Conservation (phyloP, 1,140 invertebrate species). For the Epicauta chinensis region DNA sequence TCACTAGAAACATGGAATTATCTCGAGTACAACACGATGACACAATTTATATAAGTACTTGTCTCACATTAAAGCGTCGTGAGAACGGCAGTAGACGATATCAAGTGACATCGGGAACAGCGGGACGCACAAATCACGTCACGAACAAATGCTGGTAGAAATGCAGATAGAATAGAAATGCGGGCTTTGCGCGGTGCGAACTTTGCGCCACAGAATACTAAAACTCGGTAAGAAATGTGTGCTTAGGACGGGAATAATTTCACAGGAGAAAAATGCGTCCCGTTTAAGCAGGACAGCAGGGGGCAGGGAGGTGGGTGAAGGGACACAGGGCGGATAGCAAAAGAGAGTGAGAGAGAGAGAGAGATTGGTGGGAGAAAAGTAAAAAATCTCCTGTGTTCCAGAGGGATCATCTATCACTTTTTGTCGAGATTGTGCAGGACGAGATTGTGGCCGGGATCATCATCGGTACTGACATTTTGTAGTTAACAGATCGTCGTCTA, state of each 20-base stretch:
- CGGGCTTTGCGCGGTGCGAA: slow-evolving; percentile 35
- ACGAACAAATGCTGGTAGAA: slow-evolving; percentile 40
- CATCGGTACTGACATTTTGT: too few relatives aligned
- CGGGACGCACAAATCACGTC: slow-evolving; percentile 41
- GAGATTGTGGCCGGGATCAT: not conserved
- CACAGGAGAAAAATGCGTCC: slow-evolving; percentile 33
- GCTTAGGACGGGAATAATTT: slow-evolving; percentile 39
- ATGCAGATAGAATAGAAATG: slow-evolving; percentile 41
- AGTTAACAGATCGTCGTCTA: too few relatives aligned
- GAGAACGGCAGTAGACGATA: slow-evolving; percentile 28
- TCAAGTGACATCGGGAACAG: slow-evolving; percentile 33
- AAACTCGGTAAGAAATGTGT: slow-evolving; percentile 37
- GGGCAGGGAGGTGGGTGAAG: not conserved
- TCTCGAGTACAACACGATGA: slow-evolving; percentile 33
- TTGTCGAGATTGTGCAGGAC: slow-evolving; percentile 29
- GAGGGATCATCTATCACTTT: slow-evolving; percentile 37
- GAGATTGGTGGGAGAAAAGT: too few relatives aligned
- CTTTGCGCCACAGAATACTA: slow-evolving; percentile 36
- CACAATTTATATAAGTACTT: slow-evolving; percentile 36
- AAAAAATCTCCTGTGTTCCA: slow-evolving; percentile 31
- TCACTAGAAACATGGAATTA: slow-evolving; percentile 27
- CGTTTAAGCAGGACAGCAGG: slow-evolving; percentile 23
- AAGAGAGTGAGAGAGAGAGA: too few relatives aligned
- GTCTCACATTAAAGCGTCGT: slow-evolving; percentile 30
- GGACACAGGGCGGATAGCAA: too few relatives aligned